Conservation (phyloP, 2,888 invertebrate genomes). For the Diarsia brunnea region DNA sequence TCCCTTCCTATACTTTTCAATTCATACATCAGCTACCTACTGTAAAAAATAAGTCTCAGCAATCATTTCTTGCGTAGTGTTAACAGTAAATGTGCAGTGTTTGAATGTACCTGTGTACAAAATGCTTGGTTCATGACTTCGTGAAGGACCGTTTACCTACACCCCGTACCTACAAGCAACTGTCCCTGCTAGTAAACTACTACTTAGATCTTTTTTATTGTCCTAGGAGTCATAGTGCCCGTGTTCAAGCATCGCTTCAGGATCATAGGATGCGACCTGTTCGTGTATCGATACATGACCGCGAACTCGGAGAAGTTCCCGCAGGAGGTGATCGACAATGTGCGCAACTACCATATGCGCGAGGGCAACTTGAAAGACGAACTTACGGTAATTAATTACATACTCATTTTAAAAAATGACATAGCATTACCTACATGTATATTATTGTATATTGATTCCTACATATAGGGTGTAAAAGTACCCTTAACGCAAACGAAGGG, state of each 20-base stretch:
- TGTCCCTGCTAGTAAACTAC: neutral
- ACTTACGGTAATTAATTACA: conserved; percentile 81
- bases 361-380: conserved; percentile 92
- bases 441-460: too few relatives aligned
- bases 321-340: conserved; percentile 92
- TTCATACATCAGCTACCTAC: neutral
- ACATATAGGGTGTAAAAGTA: too few relatives aligned
- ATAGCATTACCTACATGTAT: neutral
- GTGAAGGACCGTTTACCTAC: neutral
- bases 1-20: neutral
- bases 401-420: neutral
- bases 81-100: neutral
- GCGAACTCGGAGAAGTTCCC: conserved; percentile 94
- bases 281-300: conserved; percentile 94
- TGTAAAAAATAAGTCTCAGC: neutral
- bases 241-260: conserved; percentile 94
- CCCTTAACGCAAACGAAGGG: too few relatives aligned
- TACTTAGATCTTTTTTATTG: neutral
- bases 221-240: conserved; percentile 91
- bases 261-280: conserved; percentile 94
- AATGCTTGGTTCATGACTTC: neutral
- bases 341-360: conserved; percentile 92
- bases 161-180: neutral
- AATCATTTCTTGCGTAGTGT: neutral
- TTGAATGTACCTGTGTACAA: too few relatives aligned